Evolutionary conservation across 1,140 invertebrate genomes (phyloP).

Genomic region (Zaprionus vittiger): DNA sequence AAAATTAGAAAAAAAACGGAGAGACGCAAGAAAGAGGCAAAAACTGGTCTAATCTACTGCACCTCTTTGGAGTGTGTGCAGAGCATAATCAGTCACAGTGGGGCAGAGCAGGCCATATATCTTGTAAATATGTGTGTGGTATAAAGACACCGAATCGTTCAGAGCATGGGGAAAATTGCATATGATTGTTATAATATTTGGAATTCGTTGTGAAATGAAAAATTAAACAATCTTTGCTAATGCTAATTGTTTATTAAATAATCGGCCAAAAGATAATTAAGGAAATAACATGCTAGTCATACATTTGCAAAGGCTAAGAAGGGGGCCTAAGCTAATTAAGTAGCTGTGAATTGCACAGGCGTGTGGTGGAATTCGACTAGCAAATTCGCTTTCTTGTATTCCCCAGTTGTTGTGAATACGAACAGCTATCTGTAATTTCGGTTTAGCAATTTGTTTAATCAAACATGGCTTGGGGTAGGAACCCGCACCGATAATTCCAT

Average conservation of each 20-base stretch:
- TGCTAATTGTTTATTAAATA: conserved; percentile 61
- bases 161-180: conserved; percentile 8
- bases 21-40: neutral
- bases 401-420: no score
- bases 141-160: neutral
- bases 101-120: neutral
- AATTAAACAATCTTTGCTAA: conserved; percentile 67
- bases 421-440: neutral
- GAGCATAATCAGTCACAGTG: conserved; percentile 12
- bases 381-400: neutral
- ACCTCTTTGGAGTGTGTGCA: conserved; percentile 18
- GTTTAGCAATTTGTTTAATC: neutral
- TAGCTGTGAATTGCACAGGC: conserved; percentile 29
- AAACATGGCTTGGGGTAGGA: neutral
- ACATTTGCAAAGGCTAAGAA: neutral
- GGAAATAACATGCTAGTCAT: conserved; percentile 1
- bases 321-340: conserved; percentile 10
- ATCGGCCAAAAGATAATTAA: conserved; percentile 55
- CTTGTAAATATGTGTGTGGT: neutral
- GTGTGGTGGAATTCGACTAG: neutral
- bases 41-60: conserved; percentile 37
- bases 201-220: conserved; percentile 33
- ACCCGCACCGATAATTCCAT: neutral
- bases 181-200: neutral
- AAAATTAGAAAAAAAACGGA: conserved; percentile 4